A percentile compares a stretch with the other conserved stretches of the same genome.
Conservation (phyloP, 37 sponge, comb jelly and placozoan genomes). For the Mnemiopsis leidyi region DNA sequence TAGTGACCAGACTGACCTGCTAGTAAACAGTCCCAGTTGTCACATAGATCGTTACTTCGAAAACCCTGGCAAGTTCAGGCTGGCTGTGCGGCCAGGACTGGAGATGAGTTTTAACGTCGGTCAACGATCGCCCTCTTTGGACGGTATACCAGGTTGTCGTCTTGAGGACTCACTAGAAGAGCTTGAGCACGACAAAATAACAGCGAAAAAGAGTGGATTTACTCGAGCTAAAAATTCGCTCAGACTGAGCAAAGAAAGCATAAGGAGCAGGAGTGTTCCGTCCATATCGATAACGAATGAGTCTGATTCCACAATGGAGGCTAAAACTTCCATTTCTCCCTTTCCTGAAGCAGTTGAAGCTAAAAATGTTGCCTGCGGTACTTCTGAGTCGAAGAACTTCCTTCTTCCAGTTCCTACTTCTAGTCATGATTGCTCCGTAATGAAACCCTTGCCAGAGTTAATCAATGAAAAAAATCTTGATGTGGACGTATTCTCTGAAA, state of each 20-base stretch:
- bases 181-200: too few species aligned
- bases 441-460: background rate
- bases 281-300: background rate
- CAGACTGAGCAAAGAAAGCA: background rate
- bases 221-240: background rate
- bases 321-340: background rate
- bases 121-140: background rate
- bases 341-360: background rate
- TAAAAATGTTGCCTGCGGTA: background rate
- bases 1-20: background rate
- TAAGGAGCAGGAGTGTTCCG: background rate
- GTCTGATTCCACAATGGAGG: background rate
- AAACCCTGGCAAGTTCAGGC: background rate
- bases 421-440: too few species aligned
- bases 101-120: background rate
- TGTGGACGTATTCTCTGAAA: background rate
- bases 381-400: background rate
- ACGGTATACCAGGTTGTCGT: background rate
- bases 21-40: background rate
- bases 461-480: background rate
- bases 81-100: background rate
- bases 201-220: background rate
- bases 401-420: too few species aligned
- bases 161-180: background rate
- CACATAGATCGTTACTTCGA: background rate